These are phyloP conservation scores for Aleiodes leptofemur DNA, from an alignment of 2,888 invertebrate species.

Conservation along the genomic window DNA sequence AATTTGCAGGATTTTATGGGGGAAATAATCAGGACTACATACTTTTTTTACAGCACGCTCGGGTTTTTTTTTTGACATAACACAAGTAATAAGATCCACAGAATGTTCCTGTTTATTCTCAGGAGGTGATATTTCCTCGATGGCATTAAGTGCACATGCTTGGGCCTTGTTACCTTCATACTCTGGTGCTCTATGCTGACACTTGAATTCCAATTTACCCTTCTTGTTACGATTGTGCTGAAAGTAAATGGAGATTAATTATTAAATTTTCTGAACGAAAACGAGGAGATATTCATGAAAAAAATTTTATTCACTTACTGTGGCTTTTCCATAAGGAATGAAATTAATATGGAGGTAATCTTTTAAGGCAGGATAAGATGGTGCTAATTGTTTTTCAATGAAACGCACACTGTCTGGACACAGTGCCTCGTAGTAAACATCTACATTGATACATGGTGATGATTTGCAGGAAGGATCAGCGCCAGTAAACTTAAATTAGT, in stretches of 20 bases:
- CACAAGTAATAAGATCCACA: slow-evolving; percentile 73
- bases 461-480: not conserved
- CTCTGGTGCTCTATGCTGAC: slow-evolving; percentile 77
- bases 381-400: slow-evolving; percentile 75
- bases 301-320: slow-evolving; percentile 67
- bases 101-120: slow-evolving; percentile 56
- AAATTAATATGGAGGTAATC: slow-evolving; percentile 73
- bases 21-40: not conserved
- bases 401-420: slow-evolving; percentile 78
- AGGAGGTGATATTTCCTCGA: slow-evolving; percentile 52
- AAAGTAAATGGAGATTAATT: not conserved
- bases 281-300: no score
- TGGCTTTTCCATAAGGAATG: slow-evolving; percentile 77
- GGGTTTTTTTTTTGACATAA: slow-evolving; percentile 64
- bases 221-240: slow-evolving; percentile 53
- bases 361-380: slow-evolving; percentile 71
- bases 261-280: not conserved
- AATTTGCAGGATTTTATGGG: not conserved
- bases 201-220: slow-evolving; percentile 69
- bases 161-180: slow-evolving; percentile 77
- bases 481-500: no score
- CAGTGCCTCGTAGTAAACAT: slow-evolving; percentile 78
- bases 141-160: slow-evolving; percentile 75
- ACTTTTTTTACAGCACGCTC: not conserved
- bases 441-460: slow-evolving; percentile 63